phyloP scores from a whole-genome alignment of 2,797 vertebrate species.

The Thaleichthys pacificus region DNA sequence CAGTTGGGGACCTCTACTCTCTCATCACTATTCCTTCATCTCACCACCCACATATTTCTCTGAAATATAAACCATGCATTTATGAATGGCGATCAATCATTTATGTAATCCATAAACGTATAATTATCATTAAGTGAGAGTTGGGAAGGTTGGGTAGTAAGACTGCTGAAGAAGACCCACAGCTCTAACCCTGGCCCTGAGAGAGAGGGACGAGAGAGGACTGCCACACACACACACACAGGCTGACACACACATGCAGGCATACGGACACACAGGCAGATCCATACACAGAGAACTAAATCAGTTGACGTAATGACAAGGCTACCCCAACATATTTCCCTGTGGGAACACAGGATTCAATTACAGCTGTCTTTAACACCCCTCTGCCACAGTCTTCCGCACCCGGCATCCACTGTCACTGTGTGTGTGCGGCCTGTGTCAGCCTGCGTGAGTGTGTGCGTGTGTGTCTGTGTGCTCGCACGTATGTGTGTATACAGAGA shows the following conservation, averaged over 20 bases:
- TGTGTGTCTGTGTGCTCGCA: neutral
- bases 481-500: no score
- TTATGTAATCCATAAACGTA: slow-evolving; percentile 30
- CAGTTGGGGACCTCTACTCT: neutral
- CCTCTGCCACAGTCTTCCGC: slow-evolving; percentile 46
- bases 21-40: neutral
- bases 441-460: neutral
- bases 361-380: slow-evolving; percentile 63
- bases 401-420: slow-evolving; percentile 25
- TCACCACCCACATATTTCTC: neutral
- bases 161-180: no score
- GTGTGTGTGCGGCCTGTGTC: neutral
- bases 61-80: slow-evolving; percentile 29
- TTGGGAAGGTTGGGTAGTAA: neutral
- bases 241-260: neutral
- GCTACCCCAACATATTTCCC: slow-evolving; percentile 68
- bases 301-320: slow-evolving; percentile 62
- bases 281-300: slow-evolving; percentile 50
- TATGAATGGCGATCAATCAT: slow-evolving; percentile 42
- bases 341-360: slow-evolving; percentile 64
- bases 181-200: no score
- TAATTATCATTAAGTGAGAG: slow-evolving; percentile 20
- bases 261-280: slow-evolving; percentile 5
- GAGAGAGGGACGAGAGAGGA: no score
- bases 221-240: neutral